Percentiles rank a stretch among this genome's conserved stretches.
Conservation (phyloP, 2,888 invertebrate genomes). For the Eupeodes luniger region DNA sequence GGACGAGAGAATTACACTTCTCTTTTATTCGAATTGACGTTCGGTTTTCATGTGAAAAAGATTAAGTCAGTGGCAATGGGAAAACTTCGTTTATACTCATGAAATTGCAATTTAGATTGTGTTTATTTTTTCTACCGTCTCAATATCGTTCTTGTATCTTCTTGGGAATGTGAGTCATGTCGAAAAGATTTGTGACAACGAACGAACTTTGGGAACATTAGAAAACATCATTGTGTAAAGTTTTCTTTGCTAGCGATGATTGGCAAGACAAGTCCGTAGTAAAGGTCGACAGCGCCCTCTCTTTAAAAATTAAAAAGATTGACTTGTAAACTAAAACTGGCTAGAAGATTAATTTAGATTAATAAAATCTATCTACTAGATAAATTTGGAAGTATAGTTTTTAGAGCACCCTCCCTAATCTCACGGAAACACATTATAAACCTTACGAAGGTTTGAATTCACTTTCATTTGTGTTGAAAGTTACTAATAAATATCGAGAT, state of each 20-base stretch:
- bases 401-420: too few species aligned
- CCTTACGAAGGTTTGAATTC: too few species aligned
- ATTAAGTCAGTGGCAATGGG: conserved; percentile 38
- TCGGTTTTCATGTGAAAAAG: conserved; percentile 29
- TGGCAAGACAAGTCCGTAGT: neutral
- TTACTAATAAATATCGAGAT: too few species aligned
- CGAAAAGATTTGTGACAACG: conserved; percentile 46
- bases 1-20: neutral
- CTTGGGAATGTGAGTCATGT: conserved; percentile 42
- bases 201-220: conserved; percentile 19
- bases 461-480: too few species aligned
- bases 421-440: too few species aligned
- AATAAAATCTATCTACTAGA: too few species aligned
- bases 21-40: conserved; percentile 37
- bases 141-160: neutral
- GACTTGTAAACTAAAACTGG: too few species aligned
- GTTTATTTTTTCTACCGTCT: neutral
- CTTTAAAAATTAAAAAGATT: neutral
- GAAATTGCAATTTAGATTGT: conserved; percentile 51
- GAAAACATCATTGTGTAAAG: neutral
- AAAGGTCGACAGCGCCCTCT: neutral
- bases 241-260: neutral
- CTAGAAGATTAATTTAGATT: too few species aligned
- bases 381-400: too few species aligned
- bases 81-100: conserved; percentile 45